Base-by-base conservation (phyloP, 2,113 vertebrate species). In the Ardeotis arabs region DNA sequence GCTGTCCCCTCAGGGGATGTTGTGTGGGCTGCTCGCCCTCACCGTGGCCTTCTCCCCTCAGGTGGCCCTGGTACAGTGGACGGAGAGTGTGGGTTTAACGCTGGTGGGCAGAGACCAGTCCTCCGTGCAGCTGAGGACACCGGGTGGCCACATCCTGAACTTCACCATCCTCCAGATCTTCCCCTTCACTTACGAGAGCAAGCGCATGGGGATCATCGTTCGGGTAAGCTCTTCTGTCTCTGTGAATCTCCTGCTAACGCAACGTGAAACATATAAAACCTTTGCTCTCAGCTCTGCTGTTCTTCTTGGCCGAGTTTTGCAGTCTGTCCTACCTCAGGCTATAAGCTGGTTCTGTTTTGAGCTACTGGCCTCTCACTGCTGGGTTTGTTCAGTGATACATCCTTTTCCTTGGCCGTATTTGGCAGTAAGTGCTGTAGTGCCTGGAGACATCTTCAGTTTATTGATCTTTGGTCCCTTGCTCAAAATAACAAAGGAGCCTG, bases 41-140 rank as follows among this genome's bases (percentile, higher is more conserved):
- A 67, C 28, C 9, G 0, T 78, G 85, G 16, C 44, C 23, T 55
- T 84, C 53, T 92, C 53, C 45, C 45, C 19, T 4, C 96, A 99
- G 99, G 99, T 99, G 98, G 99, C 99, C 84, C 98, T 99, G 95
- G 99, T 99, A 37, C 99, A 99, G 98, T 99, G 99, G 99, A 99
- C 99, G 0, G 99, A 99, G 95, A 99, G 99, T 0, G 99, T 99
- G 19, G 99, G 99, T 6, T 95, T 99, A n/a, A 99, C 99, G 0
- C 98, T 99, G 89, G 99, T 99, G 59, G 99, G 99, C 89, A 98
- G 99, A 62, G 99, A 99, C 97, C 99, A 99, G 96, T 99, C 99
- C 68, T 99, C 99, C 62, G 97, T 99, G 98, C 99, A 99, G 98
- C 99, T 99, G 98, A 99, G 99, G 99, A 99, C 99, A 95, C 99